Evolutionary conservation across 2,113 vertebrate genomes (phyloP).

Genomic region (Forbesichthys papilliferus): DNA sequence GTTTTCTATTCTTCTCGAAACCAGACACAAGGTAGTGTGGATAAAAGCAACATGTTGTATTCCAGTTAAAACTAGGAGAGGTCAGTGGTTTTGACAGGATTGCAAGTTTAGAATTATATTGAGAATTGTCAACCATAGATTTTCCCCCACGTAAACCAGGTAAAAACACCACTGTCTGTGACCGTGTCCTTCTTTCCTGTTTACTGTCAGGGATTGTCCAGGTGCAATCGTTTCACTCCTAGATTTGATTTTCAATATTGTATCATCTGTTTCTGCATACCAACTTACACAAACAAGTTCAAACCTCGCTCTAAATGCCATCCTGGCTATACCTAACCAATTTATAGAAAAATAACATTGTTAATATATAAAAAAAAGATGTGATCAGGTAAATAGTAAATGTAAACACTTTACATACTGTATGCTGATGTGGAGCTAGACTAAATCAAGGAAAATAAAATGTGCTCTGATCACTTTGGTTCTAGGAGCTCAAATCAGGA

Average conservation of each 20-base stretch:
- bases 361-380: constrained; percentile 18
- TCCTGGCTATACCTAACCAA: constrained; percentile 23
- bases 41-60: background rate
- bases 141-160: background rate
- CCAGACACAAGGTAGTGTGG: constrained; percentile 11
- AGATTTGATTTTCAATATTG: constrained; percentile 29
- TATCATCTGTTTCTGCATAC: constrained; percentile 41
- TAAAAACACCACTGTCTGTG: background rate
- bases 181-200: no score
- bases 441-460: constrained; percentile 17
- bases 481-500: background rate
- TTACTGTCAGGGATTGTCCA: no score
- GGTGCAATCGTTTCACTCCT: constrained; percentile 25
- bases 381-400: constrained; percentile 24
- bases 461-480: constrained; percentile 6
- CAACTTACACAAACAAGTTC: constrained; percentile 39
- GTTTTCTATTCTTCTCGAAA: constrained; percentile 14
- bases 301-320: constrained; percentile 10
- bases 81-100: constrained; percentile 8
- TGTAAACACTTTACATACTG: constrained; percentile 30
- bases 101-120: background rate
- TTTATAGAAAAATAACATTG: constrained; percentile 18
- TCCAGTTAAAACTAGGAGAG: constrained; percentile 40
- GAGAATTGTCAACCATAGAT: background rate
- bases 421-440: constrained; percentile 33